Conservation (phyloP, 2,113 vertebrate genomes). For the Xiphophorus couchianus region DNA sequence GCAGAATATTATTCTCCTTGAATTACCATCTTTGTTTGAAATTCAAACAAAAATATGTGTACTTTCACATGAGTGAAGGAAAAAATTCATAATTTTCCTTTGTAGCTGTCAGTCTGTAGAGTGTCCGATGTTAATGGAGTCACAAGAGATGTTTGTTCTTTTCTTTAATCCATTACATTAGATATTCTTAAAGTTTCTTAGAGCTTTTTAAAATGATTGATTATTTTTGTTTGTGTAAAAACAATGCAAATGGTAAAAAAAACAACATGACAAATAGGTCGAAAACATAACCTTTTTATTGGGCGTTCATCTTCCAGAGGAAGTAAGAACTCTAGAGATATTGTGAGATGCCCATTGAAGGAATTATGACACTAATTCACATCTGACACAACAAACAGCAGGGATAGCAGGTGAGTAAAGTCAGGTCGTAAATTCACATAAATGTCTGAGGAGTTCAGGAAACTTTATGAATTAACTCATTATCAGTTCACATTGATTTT, state of each 20-base stretch:
- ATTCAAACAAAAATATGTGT: slow-evolving; percentile 2
- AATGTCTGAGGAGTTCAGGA: background rate
- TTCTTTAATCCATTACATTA: background rate
- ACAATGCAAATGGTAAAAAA: background rate
- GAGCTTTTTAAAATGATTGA: background rate
- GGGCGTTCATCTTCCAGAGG: background rate
- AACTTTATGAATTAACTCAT: background rate
- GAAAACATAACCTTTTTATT: background rate
- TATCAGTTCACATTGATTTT: background rate
- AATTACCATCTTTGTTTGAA: slow-evolving; percentile 9
- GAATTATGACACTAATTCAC: background rate
- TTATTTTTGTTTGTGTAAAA: background rate
- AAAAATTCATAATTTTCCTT: slow-evolving; percentile 51
- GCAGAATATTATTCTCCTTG: background rate
- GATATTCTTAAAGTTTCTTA: background rate
- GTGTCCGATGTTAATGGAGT: slow-evolving; percentile 42
- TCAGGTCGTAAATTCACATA: slow-evolving; percentile 1
- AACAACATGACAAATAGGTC: background rate
- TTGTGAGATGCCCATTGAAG: background rate
- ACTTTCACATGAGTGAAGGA: background rate
- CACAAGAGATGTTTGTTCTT: slow-evolving; percentile 10
- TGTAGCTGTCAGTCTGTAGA: slow-evolving; percentile 21
- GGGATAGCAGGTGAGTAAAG: background rate
- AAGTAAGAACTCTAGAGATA: background rate
- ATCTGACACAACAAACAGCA: background rate